Conservation (phyloP, 2,888 invertebrate genomes). For the Psylliodes chrysocephalus region DNA sequence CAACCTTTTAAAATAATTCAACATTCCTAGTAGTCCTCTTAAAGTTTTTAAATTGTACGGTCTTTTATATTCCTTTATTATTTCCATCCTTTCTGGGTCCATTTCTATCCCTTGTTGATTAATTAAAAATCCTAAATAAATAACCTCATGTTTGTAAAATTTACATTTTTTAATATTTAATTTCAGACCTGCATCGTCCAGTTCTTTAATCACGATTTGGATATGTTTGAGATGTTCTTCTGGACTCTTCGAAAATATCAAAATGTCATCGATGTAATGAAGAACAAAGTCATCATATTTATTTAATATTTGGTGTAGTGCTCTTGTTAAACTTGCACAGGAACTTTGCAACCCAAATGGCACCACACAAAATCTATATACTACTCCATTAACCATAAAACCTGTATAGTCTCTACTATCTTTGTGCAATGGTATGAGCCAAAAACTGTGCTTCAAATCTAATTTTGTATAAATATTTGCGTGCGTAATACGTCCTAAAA, state of each 20-base stretch:
- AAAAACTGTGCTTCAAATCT: no score
- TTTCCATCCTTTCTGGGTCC: no score
- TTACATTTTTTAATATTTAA: no score
- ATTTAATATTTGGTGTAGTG: no score
- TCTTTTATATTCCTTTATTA: no score
- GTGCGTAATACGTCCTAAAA: background rate
- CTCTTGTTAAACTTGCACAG: no score
- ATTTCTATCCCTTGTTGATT: constrained; percentile 43
- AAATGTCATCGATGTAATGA: constrained; percentile 27
- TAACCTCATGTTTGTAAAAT: constrained; percentile 47
- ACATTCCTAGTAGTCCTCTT: constrained; percentile 51
- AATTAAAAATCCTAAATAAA: constrained; percentile 50
- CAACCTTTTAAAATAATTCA: constrained; percentile 24
- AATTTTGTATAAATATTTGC: constrained; percentile 15
- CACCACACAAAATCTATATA: no score
- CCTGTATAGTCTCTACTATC: no score
- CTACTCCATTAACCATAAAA: no score
- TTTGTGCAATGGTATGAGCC: constrained; percentile 41
- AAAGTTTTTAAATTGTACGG: constrained; percentile 48
- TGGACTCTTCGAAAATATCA: constrained; percentile 10
- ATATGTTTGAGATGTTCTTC: background rate
- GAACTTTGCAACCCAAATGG: constrained; percentile 51
- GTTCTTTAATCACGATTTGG: constrained; percentile 35
- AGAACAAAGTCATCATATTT: no score
- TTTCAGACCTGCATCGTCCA: constrained; percentile 48